Base-by-base conservation (phyloP, 2,113 vertebrate genomes). In the Pitta sordida region DNA sequence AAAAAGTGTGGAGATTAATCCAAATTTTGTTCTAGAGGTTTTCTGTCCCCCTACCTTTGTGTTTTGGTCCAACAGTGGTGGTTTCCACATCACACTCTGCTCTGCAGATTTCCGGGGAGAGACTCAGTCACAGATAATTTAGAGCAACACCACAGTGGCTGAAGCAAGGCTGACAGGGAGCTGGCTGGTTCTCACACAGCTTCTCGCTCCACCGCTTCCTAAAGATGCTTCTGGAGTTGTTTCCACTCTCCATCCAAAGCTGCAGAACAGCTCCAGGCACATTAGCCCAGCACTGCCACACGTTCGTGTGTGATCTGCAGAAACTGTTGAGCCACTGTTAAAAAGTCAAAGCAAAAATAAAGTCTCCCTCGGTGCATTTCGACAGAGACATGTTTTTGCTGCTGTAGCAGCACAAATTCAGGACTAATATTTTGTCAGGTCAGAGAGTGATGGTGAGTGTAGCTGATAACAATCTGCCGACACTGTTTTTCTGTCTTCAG, bases 391-490 rank as follows among this genome's bases (percentile, higher is more conserved):
- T 6, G 1, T 49, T 90, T 90, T 77, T 74, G 30, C 36, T 85
- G 59, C 63, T 77, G 1, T 48, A 10, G 64, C 87, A 91, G 52
- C 7, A 7, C 55, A 41, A 65, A 49, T 52, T 48, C 39, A 30
- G 68, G 79, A 24, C 48, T 59, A 82, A 56, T 87, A 62, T n/a
- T 90, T 94, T 88, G 75, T 90, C 68, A 37, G 93, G 60, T 91
- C 86, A 79, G 80, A 87, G 48, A 30, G 53, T 77, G 69, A 64
- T 52, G 36, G 36, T 21, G 75, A 46, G 63, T 73, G 23, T 34
- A 68, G 59, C 24, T 67, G 94, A 91, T 96, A 94, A 60, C 46
- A 36, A 89, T 95, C 95, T 92, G 62, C 89, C 69, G 49, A 32
- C 6, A 32, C 51, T 85, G 74, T 46, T 94, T 95, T 94, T 87